Conservation (phyloP, 2,888 invertebrate species). For the Oscheius myriophilus region DNA sequence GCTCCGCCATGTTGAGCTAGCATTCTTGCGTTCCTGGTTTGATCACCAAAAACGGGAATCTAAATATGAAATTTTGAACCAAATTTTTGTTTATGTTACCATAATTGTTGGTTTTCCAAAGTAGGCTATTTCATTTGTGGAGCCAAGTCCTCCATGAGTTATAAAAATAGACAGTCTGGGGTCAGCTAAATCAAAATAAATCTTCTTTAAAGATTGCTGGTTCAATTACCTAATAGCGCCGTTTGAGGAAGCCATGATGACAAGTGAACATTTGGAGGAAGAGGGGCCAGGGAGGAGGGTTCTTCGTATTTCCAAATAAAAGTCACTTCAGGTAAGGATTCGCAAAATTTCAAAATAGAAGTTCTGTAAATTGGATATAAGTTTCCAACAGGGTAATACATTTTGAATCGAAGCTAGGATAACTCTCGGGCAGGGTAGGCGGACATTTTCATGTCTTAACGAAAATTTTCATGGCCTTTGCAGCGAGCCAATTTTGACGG, state of each 20-base stretch:
- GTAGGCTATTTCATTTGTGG: conserved; percentile 21
- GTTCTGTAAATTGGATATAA: conserved; percentile 20
- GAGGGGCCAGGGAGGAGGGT: conserved; percentile 26
- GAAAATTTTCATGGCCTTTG: no score
- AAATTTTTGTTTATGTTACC: conserved; percentile 14
- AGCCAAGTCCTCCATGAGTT: conserved; percentile 31
- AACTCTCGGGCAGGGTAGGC: no score
- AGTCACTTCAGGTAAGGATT: conserved; percentile 36
- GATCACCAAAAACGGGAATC: conserved; percentile 45
- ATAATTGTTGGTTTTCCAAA: conserved; percentile 32
- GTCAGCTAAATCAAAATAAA: conserved; percentile 5
- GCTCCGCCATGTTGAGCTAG: conserved; percentile 36
- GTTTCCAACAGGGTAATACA: no score
- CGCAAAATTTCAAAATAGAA: conserved; percentile 35
- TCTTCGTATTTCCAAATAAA: conserved; percentile 56
- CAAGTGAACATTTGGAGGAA: conserved; percentile 40
- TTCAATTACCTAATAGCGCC: conserved; percentile 36
- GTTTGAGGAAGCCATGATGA: conserved; percentile 55
- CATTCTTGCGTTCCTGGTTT: conserved; percentile 43
- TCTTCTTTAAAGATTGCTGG: no score
- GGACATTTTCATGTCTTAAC: no score
- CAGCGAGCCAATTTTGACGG: no score
- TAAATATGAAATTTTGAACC: conserved; percentile 10
- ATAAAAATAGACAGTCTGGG: conserved; percentile 22
- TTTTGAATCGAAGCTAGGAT: no score